Percentiles rank a stretch among this genome's conserved stretches.
Conservation (phyloP, 2,113 vertebrate species). For the Ptilorrhoa leucosticta region DNA sequence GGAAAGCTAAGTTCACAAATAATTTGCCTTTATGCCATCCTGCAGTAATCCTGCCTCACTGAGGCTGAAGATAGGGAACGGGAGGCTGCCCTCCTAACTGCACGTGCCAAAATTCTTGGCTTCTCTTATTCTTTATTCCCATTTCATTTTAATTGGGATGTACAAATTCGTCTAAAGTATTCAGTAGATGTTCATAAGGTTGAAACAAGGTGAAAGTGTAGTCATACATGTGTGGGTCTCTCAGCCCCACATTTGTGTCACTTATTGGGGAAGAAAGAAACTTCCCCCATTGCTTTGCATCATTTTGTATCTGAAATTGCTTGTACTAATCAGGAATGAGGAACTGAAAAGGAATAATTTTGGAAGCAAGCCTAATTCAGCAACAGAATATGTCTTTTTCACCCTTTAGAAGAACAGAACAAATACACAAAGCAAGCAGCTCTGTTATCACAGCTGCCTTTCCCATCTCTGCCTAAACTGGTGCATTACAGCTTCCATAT, state of each 20-base stretch:
- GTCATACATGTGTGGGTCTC: neutral
- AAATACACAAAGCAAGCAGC: neutral
- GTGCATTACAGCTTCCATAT: neutral
- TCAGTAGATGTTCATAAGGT: neutral
- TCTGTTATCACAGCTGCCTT: neutral
- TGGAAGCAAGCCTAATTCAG: neutral
- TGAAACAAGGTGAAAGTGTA: neutral
- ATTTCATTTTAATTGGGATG: neutral
- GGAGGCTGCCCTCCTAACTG: neutral
- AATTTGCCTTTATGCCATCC: neutral
- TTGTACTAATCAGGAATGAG: neutral
- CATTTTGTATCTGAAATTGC: neutral
- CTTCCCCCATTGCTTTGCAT: neutral
- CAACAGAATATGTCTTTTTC: neutral
- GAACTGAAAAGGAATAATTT: neutral
- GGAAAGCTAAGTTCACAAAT: neutral
- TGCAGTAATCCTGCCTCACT: neutral
- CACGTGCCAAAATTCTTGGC: rapidly evolving
- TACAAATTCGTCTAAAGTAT: neutral
- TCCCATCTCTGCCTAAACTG: neutral
- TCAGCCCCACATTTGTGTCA: neutral
- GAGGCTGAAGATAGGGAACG: neutral
- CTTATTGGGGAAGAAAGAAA: neutral
- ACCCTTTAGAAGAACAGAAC: neutral
- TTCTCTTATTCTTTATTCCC: neutral